A percentile compares a stretch with the other conserved stretches of the same genome.
Evolutionary conservation across 2,113 vertebrate genomes (phyloP).

Genomic region (Recurvirostra avosetta): DNA sequence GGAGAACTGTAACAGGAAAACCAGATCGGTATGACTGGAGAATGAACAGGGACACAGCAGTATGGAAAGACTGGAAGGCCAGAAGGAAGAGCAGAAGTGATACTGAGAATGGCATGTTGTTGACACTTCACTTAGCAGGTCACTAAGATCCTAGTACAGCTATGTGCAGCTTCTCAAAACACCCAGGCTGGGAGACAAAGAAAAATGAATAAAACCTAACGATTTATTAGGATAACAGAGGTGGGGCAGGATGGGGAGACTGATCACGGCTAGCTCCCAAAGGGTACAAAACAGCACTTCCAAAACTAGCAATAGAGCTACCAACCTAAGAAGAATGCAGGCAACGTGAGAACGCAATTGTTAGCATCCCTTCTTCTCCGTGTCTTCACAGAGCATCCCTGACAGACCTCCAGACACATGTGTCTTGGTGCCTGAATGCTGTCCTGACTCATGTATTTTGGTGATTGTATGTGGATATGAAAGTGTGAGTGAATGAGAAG

Average conservation of each 20-base stretch:
- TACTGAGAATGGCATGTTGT: background rate
- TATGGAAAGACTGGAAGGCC: background rate
- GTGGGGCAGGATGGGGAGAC: background rate
- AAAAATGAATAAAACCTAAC: background rate
- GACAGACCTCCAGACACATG: background rate
- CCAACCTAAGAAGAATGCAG: background rate
- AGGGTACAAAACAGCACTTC: background rate
- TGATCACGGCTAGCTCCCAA: background rate
- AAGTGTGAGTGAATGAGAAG: background rate
- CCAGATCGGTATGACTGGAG: too few species aligned
- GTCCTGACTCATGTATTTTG: background rate
- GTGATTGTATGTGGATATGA: background rate
- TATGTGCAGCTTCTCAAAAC: background rate
- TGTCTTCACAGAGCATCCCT: background rate
- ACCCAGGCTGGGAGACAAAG: background rate
- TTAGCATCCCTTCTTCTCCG: background rate
- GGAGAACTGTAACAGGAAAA: background rate
- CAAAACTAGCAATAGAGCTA: background rate
- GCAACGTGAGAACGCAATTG: fast-evolving
- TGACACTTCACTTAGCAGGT: background rate
- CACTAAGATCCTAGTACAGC: background rate
- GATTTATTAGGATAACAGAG: background rate
- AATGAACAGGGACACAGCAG: background rate
- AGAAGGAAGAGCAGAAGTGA: background rate
- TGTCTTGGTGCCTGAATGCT: fast-evolving